Evolutionary conservation across 2,113 vertebrate species (phyloP).

Genomic region (Sus scrofa): T2T-Sscrofa CM000822.6:26077001-26077500

Average conservation of each 20-base stretch:
- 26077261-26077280: background rate
- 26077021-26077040: background rate
- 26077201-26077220: background rate
- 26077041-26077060: background rate
- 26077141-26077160: background rate
- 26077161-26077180: background rate
- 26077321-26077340: background rate
- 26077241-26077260: background rate
- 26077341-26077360: background rate
- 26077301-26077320: background rate
- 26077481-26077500: conserved; percentile 6
- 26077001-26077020: background rate
- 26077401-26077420: background rate
- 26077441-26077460: background rate
- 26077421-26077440: background rate
- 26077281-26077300: background rate
- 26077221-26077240: background rate
- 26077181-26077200: background rate
- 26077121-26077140: background rate
- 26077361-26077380: background rate
- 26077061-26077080: background rate
- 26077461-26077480: background rate
- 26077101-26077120: conserved; percentile 33
- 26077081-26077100: background rate
- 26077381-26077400: background rate